A percentile compares a stretch with the other conserved stretches of the same genome.
Conservation (phyloP, 1,140 invertebrate genomes). For the Manduca sexta region DNA sequence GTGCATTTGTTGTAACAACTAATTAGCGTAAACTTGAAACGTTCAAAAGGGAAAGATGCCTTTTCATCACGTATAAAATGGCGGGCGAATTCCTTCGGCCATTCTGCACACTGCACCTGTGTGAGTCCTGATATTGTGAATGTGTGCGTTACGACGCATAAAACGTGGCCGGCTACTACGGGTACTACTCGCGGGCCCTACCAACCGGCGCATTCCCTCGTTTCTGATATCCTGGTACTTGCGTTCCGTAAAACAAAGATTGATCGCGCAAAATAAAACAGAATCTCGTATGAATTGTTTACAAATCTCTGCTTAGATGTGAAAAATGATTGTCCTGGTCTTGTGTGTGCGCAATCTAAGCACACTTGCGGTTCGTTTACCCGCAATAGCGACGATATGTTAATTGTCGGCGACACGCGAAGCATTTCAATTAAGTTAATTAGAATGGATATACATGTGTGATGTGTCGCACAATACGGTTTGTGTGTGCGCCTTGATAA, state of each 20-base stretch:
- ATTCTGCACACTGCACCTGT: slow-evolving; percentile 23
- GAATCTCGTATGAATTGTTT: too few species aligned
- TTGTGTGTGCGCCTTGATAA: neutral
- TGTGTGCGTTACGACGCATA: slow-evolving; percentile 27
- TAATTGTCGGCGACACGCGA: slow-evolving; percentile 17
- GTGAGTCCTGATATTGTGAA: slow-evolving; percentile 11
- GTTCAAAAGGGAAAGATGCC: too few species aligned
- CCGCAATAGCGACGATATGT: slow-evolving; percentile 17
- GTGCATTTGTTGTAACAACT: too few species aligned
- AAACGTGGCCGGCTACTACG: slow-evolving; percentile 37
- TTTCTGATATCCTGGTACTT: slow-evolving; percentile 41
- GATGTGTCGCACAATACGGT: neutral
- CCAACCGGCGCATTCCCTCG: slow-evolving; percentile 38
- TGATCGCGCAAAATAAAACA: too few species aligned
- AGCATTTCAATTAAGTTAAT: slow-evolving; percentile 24
- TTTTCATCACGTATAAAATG: slow-evolving; percentile 21
- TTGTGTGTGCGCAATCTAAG: slow-evolving; percentile 3
- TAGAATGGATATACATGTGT: slow-evolving; percentile 11
- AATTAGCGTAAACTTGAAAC: too few species aligned
- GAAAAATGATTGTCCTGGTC: too few species aligned
- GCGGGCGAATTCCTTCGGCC: slow-evolving; percentile 28
- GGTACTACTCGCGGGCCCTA: slow-evolving; percentile 32
- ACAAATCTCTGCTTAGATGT: too few species aligned
- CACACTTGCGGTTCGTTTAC: slow-evolving; percentile 23
- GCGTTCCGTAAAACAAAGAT: too few species aligned